phyloP scores from a whole-genome alignment of 2,797 vertebrate species.

The Pogoniulus pusillus region DNA sequence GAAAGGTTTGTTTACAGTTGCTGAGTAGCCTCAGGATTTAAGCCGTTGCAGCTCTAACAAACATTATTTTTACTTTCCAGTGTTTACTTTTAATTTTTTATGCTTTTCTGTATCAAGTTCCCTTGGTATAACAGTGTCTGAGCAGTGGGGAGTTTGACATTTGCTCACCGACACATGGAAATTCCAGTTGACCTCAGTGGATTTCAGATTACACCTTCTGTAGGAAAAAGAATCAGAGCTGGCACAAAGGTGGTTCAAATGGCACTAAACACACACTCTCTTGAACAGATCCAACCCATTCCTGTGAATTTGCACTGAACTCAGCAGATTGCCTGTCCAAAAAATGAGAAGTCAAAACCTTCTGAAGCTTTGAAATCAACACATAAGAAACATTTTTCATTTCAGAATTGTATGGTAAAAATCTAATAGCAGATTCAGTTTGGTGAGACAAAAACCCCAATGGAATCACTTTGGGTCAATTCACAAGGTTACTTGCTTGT shows the following conservation, averaged over 20 bases:
- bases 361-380: neutral
- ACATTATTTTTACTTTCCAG: slow-evolving; percentile 11
- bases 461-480: neutral
- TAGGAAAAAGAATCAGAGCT: neutral
- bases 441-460: neutral
- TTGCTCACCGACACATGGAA: neutral
- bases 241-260: neutral
- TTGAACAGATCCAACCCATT: neutral
- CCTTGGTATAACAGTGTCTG: neutral
- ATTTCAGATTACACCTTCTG: neutral
- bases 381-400: neutral
- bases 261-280: neutral
- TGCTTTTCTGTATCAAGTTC: neutral
- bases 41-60: neutral
- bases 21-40: neutral
- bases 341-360: neutral
- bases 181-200: neutral
- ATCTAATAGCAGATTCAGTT: neutral
- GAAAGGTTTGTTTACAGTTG: slow-evolving; percentile 14
- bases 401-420: neutral
- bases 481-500: neutral
- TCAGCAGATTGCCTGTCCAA: neutral
- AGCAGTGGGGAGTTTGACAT: neutral
- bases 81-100: slow-evolving; percentile 30
- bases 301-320: neutral